Conservation (phyloP, 2,113 vertebrate genomes). For the Gallinago jamesoni region DNA sequence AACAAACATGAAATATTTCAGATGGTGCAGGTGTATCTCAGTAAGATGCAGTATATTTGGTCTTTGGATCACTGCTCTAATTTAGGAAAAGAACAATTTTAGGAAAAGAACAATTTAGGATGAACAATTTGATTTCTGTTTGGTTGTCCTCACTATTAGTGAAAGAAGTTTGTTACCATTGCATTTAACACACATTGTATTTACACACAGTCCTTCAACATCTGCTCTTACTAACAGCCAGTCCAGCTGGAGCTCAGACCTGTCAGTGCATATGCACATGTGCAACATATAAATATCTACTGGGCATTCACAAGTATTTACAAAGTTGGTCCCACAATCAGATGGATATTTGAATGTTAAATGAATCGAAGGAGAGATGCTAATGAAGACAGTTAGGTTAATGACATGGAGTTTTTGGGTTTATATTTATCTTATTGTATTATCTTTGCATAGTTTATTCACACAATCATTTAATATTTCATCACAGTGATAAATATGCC, state of each 20-base stretch:
- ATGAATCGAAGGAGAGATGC: background rate
- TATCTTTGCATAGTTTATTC: background rate
- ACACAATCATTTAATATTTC: background rate
- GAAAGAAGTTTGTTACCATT: background rate
- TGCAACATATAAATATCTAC: background rate
- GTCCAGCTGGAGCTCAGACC: background rate
- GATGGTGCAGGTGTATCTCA: background rate
- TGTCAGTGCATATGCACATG: background rate
- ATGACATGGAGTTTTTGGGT: background rate
- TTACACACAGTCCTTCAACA: background rate
- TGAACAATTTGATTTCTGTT: background rate
- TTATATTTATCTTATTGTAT: background rate
- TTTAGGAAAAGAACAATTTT: background rate
- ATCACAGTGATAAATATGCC: background rate
- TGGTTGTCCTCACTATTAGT: background rate
- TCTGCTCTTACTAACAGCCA: background rate
- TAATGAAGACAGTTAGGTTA: background rate
- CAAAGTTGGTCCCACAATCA: background rate
- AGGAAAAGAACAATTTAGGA: background rate
- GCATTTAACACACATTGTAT: background rate
- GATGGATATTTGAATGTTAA: background rate
- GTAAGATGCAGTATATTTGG: background rate
- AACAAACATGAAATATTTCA: background rate
- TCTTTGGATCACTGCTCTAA: background rate
- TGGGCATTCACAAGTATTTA: background rate